These are phyloP conservation scores for Nemopilema nomurai DNA, from an alignment of 30 jellyfish, hydroid and myxozoan genomes.

Conservation along the genomic window DNA sequence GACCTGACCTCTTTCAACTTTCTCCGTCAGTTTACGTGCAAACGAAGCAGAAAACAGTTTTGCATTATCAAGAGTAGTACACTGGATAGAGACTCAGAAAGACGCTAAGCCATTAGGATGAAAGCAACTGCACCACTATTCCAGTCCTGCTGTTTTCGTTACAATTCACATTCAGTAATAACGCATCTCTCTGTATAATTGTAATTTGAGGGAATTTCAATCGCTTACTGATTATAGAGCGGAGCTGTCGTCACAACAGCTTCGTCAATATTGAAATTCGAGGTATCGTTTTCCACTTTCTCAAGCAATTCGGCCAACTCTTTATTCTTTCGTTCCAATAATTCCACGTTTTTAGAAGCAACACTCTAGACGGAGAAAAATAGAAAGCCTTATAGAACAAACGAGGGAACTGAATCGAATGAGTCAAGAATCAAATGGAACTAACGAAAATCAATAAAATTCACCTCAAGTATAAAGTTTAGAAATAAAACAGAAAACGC, in stretches of 20 bases:
- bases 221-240: constrained; percentile 87
- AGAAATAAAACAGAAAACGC: background rate
- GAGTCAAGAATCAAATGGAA: background rate
- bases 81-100: too few relatives aligned
- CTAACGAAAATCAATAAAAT: background rate
- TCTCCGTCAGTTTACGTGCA: too few relatives aligned
- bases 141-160: too few relatives aligned
- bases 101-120: too few relatives aligned
- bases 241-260: constrained; percentile 98
- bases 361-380: constrained; percentile 23
- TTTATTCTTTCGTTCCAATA: constrained; percentile 59
- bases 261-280: constrained; percentile 87
- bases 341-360: constrained; percentile 61
- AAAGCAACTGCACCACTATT: too few relatives aligned
- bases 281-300: constrained; percentile 72
- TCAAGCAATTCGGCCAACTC: constrained; percentile 67
- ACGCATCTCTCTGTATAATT: too few relatives aligned
- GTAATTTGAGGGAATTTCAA: background rate
- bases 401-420: background rate
- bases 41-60: too few relatives aligned
- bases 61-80: too few relatives aligned
- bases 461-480: background rate
- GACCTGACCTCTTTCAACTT: too few relatives aligned
- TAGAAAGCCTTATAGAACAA: background rate
- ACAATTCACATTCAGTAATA: too few relatives aligned